Evolutionary conservation across 2,113 vertebrate species (phyloP).

Genomic region (Capricornis sumatraensis): DNA sequence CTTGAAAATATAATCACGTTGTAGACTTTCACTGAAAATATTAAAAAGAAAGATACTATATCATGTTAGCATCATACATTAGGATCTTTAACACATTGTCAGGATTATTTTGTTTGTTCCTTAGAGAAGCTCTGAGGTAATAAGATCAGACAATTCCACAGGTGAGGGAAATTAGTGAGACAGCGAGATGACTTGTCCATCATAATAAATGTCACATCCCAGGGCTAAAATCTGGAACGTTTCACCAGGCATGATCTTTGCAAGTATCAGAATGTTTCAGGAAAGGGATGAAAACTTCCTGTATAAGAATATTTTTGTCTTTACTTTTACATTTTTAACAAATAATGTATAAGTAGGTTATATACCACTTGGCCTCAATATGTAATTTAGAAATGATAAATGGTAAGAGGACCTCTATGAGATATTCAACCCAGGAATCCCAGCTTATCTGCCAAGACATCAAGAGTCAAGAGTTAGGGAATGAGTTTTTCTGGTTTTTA

Average conservation of each 20-base stretch:
- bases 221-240: neutral
- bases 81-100: neutral
- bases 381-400: neutral
- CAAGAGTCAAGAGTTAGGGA: neutral
- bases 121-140: neutral
- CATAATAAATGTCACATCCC: neutral
- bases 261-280: neutral
- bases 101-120: neutral
- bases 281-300: neutral
- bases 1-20: neutral
- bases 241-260: neutral
- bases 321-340: neutral
- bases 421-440: neutral
- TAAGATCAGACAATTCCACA: neutral
- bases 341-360: neutral
- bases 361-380: neutral
- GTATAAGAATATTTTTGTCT: neutral
- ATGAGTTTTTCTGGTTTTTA: neutral
- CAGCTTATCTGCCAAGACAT: neutral
- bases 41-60: neutral
- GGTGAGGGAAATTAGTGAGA: neutral
- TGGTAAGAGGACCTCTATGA: neutral
- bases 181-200: neutral
- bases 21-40: neutral
- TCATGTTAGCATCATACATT: neutral